These are phyloP conservation scores for Clytia hemisphaerica DNA, from an alignment of 30 jellyfish, hydroid and myxozoan genomes.

Conservation along the genomic window DNA sequence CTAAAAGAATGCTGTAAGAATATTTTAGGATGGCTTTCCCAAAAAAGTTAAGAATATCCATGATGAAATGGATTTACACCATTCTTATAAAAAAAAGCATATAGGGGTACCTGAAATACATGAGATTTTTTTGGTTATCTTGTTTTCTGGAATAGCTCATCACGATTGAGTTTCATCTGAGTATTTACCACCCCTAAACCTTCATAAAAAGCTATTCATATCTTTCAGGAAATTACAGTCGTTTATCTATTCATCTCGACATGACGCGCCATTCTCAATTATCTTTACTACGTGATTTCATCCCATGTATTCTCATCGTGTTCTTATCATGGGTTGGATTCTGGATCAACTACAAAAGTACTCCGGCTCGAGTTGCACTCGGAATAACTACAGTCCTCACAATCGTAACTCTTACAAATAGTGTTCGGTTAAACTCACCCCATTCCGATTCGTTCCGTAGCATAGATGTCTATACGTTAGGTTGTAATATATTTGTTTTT, in stretches of 20 bases:
- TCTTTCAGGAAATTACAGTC: slow-evolving; percentile 58
- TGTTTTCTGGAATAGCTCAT: no score
- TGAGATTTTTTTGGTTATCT: no score
- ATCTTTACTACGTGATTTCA: slow-evolving; percentile 62
- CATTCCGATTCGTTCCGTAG: slow-evolving; percentile 72
- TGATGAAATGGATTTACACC: no score
- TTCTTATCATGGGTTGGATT: slow-evolving; percentile 71
- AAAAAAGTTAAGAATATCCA: no score
- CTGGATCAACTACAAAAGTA: slow-evolving; percentile 63
- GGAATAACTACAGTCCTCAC: slow-evolving; percentile 95
- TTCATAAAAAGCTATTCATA: no score
- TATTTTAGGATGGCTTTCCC: no score
- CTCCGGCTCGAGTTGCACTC: slow-evolving; percentile 92
- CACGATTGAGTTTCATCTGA: no score
- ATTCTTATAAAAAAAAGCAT: no score
- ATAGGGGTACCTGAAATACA: no score
- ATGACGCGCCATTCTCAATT: slow-evolving; percentile 51
- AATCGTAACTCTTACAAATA: slow-evolving; percentile 74
- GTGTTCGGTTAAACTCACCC: slow-evolving; percentile 54
- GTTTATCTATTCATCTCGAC: slow-evolving; percentile 27
- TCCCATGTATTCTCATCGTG: slow-evolving; percentile 84
- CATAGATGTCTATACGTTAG: slow-evolving; percentile 55
- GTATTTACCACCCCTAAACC: no score
- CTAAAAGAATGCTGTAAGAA: no score
- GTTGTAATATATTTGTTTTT: slow-evolving; percentile 71